Conservation (phyloP, 2,888 invertebrate species). For the Lepetodrilus schrolli region DNA sequence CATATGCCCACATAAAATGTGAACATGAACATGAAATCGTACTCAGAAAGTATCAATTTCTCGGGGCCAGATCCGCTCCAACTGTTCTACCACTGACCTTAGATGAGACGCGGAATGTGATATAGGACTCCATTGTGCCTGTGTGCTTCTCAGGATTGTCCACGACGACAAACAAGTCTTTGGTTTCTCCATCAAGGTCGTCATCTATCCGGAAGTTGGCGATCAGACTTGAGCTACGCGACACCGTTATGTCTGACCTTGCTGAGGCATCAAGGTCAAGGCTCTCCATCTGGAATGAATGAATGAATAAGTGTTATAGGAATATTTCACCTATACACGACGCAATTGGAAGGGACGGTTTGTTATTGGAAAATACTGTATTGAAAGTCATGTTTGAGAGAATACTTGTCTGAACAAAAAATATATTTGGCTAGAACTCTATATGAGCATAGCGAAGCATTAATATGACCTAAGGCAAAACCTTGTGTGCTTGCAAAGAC, state of each 20-base stretch:
- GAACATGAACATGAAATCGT: too few species aligned
- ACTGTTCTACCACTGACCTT: slow-evolving; percentile 77
- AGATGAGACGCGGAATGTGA: slow-evolving; percentile 83
- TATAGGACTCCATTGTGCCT: slow-evolving; percentile 83
- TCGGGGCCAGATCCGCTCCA: too few species aligned
- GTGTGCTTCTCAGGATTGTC: slow-evolving; percentile 85
- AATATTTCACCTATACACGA: not conserved
- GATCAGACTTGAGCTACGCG: slow-evolving; percentile 68
- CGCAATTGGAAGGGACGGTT: too few species aligned
- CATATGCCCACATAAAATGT: too few species aligned
- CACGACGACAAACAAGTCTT: slow-evolving; percentile 81
- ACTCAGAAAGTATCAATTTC: too few species aligned
- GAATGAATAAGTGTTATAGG: not conserved
- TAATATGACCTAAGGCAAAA: too few species aligned
- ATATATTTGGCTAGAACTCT: too few species aligned
- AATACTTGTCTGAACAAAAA: too few species aligned
- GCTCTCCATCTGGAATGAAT: slow-evolving; percentile 69
- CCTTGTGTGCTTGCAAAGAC: too few species aligned
- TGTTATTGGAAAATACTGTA: too few species aligned
- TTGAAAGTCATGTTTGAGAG: too few species aligned
- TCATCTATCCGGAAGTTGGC: slow-evolving; percentile 69
- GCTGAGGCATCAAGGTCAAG: slow-evolving; percentile 68
- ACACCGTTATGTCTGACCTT: slow-evolving; percentile 65
- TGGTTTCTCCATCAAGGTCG: slow-evolving; percentile 65
- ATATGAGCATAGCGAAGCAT: too few species aligned